Conservation (phyloP, 2,113 vertebrate genomes). For the Spea multiplicata region DNA sequence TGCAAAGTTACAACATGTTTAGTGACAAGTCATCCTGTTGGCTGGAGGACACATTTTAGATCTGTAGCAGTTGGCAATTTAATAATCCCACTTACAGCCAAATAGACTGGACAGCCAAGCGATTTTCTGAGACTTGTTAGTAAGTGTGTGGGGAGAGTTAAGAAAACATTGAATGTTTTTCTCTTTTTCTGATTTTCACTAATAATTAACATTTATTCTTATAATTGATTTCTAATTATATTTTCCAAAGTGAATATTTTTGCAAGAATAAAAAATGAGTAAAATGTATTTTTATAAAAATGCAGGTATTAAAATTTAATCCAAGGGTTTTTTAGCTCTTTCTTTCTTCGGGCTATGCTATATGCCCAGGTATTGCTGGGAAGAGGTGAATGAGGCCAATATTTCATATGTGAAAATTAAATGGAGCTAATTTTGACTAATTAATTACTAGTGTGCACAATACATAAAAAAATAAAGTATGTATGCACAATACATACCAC, state of each 20-base stretch:
- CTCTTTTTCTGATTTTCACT: neutral
- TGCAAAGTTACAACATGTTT: slow-evolving; percentile 41
- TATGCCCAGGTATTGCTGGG: no score
- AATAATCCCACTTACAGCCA: slow-evolving; percentile 31
- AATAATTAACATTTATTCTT: neutral
- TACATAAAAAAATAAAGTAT: no score
- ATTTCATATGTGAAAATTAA: no score
- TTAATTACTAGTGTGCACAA: no score
- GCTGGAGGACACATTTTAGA: slow-evolving; percentile 31
- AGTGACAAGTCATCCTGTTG: slow-evolving; percentile 43
- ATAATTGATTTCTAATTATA: neutral
- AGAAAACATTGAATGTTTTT: slow-evolving; percentile 11
- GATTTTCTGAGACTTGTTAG: slow-evolving; percentile 35
- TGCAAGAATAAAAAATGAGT: no score
- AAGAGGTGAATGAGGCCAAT: no score
- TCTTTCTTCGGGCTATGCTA: no score
- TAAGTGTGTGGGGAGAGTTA: slow-evolving; percentile 20
- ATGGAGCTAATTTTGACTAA: no score
- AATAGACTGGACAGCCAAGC: slow-evolving; percentile 33
- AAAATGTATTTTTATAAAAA: no score
- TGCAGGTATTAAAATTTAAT: no score
- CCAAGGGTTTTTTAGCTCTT: no score
- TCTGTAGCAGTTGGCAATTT: slow-evolving; percentile 36
- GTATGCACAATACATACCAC: no score
- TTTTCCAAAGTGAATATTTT: neutral